Conservation (phyloP, 2,888 invertebrate species). For the Cyaniris semiargus region DNA sequence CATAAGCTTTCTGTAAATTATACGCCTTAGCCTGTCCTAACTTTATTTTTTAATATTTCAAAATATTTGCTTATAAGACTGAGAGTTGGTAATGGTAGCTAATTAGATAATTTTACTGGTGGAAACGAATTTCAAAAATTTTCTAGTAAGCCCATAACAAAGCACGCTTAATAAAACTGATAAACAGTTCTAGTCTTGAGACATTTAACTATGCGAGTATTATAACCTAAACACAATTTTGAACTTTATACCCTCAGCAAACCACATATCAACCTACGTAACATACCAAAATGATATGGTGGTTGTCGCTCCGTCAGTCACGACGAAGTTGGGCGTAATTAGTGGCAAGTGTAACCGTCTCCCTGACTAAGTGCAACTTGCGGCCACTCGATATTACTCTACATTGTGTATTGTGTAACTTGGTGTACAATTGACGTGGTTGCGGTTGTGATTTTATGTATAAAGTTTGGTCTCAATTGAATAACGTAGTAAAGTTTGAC, state of each 20-base stretch:
- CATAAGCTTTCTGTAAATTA: too few species aligned
- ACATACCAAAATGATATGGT: slow-evolving; percentile 1
- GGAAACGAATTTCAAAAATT: too few species aligned
- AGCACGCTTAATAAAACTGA: too few species aligned
- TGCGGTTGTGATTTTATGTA: background rate
- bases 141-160: too few species aligned
- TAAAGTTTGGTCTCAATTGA: background rate
- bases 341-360: slow-evolving; percentile 46
- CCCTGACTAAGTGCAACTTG: slow-evolving; percentile 42
- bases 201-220: too few species aligned
- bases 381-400: slow-evolving; percentile 38
- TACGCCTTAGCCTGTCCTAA: too few species aligned
- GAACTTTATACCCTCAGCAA: background rate
- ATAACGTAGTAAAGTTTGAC: background rate
- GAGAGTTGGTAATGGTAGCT: too few species aligned
- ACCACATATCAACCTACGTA: background rate
- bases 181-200: too few species aligned
- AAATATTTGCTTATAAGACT: too few species aligned
- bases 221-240: too few species aligned
- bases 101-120: too few species aligned
- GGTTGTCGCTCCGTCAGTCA: slow-evolving; percentile 56
- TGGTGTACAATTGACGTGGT: slow-evolving; percentile 21
- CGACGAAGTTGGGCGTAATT: slow-evolving; percentile 48
- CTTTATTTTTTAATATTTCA: too few species aligned
- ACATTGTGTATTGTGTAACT: slow-evolving; percentile 52